Evolutionary conservation across 1,140 invertebrate genomes (phyloP), one percentile per base, ranked within the genome.

Genomic region (Heliconius melpomene): DNA sequence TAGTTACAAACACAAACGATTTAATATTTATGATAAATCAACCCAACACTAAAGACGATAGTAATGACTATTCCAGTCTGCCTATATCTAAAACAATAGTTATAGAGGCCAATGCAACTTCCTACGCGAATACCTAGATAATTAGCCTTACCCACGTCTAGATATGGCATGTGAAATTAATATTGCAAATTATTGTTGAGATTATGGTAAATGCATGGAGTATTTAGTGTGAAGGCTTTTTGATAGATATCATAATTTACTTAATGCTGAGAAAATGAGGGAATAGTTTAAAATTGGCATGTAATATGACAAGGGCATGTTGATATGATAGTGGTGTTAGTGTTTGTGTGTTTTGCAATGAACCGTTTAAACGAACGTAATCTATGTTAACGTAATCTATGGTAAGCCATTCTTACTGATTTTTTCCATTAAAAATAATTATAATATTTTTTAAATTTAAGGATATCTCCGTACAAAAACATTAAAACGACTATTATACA

Each of bases 131-230:
- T 66, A 87, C 82, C 81, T 82, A 86, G 77, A 83, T 85, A 87
- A 90, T 92, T 90, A 89, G 72, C 78, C 81, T 90, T 87, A 84
- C 89, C 88, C 85, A 90, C 89, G 85, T 88, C 23, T 83, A 77
- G 80, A 86, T 89, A 89, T 81, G 87, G 88, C 23, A 81, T 80
- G 86, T 85, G 87, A 91, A 89, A 92, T 92, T 89, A 91, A 91
- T 90, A 90, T 83, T 82, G 26, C 11, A 66, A 13, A 16, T 46
- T 46, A 46, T 46, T 66, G 26, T 26, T 66, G 60, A 66, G 3
- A 26, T 66, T 66, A 66, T 66, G 60, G 60, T 66, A 66, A 66
- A 66, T 29, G 26, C 60, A 66, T 66, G 60, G n/a, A 23, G 11
- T 9, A 66, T 66, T 29, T 29, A 16, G 60, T 66, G 26, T 66